Conservation (phyloP, 2,888 invertebrate genomes). For the Xanthostigma xanthostigma region DNA sequence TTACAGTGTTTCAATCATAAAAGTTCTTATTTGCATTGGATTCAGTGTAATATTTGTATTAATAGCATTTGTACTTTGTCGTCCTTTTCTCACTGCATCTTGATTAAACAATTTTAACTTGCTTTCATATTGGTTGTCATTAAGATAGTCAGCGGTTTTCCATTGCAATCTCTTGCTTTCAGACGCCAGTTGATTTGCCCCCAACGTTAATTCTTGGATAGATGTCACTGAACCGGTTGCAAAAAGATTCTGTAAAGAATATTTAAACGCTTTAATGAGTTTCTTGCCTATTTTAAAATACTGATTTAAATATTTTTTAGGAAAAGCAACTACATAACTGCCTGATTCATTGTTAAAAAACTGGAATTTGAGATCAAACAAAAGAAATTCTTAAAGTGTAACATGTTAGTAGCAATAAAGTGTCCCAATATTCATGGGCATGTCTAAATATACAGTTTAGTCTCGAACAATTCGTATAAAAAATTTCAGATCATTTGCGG, state of each 20-base stretch:
- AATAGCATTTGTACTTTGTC: slow-evolving; percentile 10
- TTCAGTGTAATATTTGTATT: slow-evolving; percentile 33
- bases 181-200: slow-evolving; percentile 35
- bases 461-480: no score
- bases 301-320: no score
- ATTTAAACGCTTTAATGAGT: no score
- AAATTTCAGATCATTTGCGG: no score
- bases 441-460: no score
- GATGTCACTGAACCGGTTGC: slow-evolving; percentile 23
- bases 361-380: no score
- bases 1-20: slow-evolving; percentile 28
- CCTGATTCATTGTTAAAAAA: no score
- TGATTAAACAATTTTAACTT: background rate
- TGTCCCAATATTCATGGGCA: no score
- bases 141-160: slow-evolving; percentile 22
- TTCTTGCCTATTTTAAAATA: no score
- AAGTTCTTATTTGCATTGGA: slow-evolving; percentile 64
- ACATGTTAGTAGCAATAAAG: no score
- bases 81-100: slow-evolving; percentile 2
- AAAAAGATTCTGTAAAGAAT: slow-evolving; percentile 26
- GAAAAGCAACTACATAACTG: no score
- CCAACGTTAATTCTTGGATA: slow-evolving; percentile 29
- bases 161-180: slow-evolving; percentile 39
- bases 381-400: no score
- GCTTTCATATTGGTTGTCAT: slow-evolving; percentile 1